Base-by-base conservation (phyloP, 1,140 invertebrate species). In the Meloidogyne exigua region DNA sequence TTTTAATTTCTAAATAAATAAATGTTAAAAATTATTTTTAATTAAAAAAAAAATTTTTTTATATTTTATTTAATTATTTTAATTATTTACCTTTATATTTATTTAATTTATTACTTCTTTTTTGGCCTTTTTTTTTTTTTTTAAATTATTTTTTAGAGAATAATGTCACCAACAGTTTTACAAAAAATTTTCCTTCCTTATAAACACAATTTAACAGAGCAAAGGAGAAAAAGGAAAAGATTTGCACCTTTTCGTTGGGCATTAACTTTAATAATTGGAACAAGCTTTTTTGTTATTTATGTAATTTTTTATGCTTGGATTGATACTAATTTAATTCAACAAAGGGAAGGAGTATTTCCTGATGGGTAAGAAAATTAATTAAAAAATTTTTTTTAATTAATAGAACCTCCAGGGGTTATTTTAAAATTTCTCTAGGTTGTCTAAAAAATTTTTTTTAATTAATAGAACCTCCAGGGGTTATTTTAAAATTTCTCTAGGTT, bases 241-340 rank as follows among this genome's bases (percentile, higher is more conserved):
- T 57, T 57, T 57, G n/a, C 49, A 57, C 49, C 18, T 57, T n/a
- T 23, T 64, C 71, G 71, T 64, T 73, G 71, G 71, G 23, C 65
- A 11, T 32, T 73, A 62, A 49, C 70, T 68, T 75, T 76, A 63
- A 21, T 76, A 5, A 36, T 76, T 39, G 68, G 49, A n/a, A 25
- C 67, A n/a, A 32, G n/a, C 39, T 76, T 77, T 77, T 76, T 78
- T 49, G n/a, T n/a, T 25, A 18, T 78, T 49, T 76, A 77, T 39
- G 44, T 76, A 9, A 12, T 68, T 0, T 76, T 76, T 65, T 76
- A 76, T 36, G 36, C 68, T 18, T 65, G 21, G 18, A 21, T 76
- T 23, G 28, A 23, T 36, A 23, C 36, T n/a, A 68, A 70, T 10
- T 71, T 76, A 57, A 57, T 57, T 57, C 23, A 42, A 42, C 62